A percentile compares a stretch with the other conserved stretches of the same genome.
These are phyloP conservation scores for Osmerus eperlanus DNA, from an alignment of 2,113 vertebrate species.

Conservation along the genomic window DNA sequence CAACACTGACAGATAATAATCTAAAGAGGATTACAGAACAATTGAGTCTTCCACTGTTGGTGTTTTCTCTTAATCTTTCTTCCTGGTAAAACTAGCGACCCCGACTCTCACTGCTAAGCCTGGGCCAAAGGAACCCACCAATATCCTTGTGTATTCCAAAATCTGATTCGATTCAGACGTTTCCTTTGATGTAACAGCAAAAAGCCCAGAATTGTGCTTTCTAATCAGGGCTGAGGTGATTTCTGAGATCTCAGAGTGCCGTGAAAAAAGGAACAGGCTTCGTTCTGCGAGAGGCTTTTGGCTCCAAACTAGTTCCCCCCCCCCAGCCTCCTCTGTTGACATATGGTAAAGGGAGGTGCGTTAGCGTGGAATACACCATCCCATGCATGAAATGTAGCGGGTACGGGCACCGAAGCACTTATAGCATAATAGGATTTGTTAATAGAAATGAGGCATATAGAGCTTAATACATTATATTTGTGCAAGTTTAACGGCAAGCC, in stretches of 20 bases:
- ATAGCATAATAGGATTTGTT: conserved; percentile 60
- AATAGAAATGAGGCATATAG: conserved; percentile 64
- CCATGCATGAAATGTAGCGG: conserved; percentile 59
- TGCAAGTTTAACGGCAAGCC: conserved; percentile 53
- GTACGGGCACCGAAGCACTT: conserved; percentile 41
- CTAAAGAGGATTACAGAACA: too few relatives aligned
- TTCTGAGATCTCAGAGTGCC: conserved; percentile 33
- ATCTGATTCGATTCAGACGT: conserved; percentile 27
- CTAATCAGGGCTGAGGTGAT: conserved; percentile 35
- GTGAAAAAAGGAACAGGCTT: conserved; percentile 23
- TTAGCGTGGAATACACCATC: conserved; percentile 38
- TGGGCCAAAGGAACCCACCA: conserved; percentile 18
- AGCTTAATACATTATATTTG: conserved; percentile 61
- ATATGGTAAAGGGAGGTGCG: conserved; percentile 48
- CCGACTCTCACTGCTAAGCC: not conserved
- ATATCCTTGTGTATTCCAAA: conserved; percentile 21
- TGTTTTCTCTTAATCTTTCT: not conserved
- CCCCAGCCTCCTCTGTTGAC: conserved; percentile 39
- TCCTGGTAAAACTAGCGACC: not conserved
- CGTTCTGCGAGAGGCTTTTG: conserved; percentile 35
- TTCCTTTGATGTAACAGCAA: conserved; percentile 20
- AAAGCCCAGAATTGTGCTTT: conserved; percentile 11
- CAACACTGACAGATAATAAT: too few relatives aligned
- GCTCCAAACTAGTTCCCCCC: conserved; percentile 29
- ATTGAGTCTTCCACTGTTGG: not conserved